Evolutionary conservation across 2,113 vertebrate genomes (phyloP), one percentile per base, ranked within the genome.

Genomic region (Lycaon pictus): DNA sequence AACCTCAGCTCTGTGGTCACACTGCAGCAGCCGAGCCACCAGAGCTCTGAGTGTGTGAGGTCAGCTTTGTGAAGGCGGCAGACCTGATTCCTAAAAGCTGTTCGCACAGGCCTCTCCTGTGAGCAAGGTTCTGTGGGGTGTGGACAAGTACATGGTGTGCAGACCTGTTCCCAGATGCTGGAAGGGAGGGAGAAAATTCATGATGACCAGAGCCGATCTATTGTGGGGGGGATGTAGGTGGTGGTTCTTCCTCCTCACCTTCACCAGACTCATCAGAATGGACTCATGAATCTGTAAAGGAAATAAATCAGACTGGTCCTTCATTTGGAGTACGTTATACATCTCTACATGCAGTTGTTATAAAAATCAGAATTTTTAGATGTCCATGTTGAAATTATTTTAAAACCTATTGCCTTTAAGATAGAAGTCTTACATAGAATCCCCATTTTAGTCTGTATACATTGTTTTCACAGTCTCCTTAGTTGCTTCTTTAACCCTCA

Each of bases 1-100:
- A 7, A 22, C 17, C 32, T 10, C 7, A 1, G 27, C 35, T n/a
- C 60, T 12, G 56, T 12, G 7, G 32, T 37, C 27, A 4, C 0
- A 3, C 32, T 0, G 0, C 0, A 0, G 0, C 11, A 0, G 65
- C 65, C 55, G 0, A 0, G 27, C 48, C 13, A 29, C 27, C 19
- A 0, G 16, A 20, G 56, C 56, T 72, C 37, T 48, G n/a, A 0
- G 53, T 6, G 32, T 4, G 2, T 25, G 4, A 2, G 17, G 20
- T 11, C 17, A 48, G 72, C 25, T 29, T 22, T 11, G 0, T 0
- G 1, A 7, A 20, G 19, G 19, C 37, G 11, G n/a, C 37, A 22
- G 0, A 32, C 11, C 16, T 69, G 0, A 11, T 27, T 22, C n/a
- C 9, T 0, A 13, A 23, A n/a, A 20, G 32, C 0, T 27, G 22